Evolutionary conservation across 2,113 vertebrate species (phyloP).

Genomic region (Puntigrus tetrazona): DNA sequence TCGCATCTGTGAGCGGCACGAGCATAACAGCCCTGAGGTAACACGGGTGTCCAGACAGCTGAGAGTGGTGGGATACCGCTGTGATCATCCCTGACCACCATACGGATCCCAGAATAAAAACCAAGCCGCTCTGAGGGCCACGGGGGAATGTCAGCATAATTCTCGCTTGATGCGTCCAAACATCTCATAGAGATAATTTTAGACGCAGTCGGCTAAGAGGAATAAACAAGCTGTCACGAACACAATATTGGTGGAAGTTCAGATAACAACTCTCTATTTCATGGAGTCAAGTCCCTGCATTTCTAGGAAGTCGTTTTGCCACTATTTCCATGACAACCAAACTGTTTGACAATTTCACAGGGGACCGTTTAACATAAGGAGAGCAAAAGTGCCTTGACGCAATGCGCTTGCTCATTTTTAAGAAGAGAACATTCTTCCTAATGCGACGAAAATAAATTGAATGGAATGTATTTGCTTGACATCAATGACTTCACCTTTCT

Average conservation of each 20-base stretch:
- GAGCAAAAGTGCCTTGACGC: not conserved
- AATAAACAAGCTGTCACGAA: not conserved
- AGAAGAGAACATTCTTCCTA: constrained; percentile 54
- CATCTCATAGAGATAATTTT: constrained; percentile 15
- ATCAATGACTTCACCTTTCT: constrained; percentile 57
- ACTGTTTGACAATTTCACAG: not conserved
- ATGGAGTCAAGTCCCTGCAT: not conserved
- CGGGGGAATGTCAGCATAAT: not conserved
- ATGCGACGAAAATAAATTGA: constrained; percentile 32
- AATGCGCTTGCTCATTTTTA: constrained; percentile 32
- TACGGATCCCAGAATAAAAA: constrained; percentile 11
- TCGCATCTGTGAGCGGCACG: not conserved
- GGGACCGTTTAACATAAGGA: constrained; percentile 1
- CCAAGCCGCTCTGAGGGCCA: not conserved
- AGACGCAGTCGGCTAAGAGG: not conserved
- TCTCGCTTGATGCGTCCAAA: not conserved
- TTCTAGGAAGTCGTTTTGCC: not conserved
- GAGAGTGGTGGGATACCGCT: constrained; percentile 24
- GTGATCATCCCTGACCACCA: not conserved
- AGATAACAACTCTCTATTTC: not conserved
- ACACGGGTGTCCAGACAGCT: constrained; percentile 31
- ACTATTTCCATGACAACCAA: not conserved
- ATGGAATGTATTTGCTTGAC: constrained; percentile 64
- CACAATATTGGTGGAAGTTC: not conserved
- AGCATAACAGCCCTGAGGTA: not conserved